Evolutionary conservation across 2,113 vertebrate genomes (phyloP).

Genomic region (Helogale parvula): DNA sequence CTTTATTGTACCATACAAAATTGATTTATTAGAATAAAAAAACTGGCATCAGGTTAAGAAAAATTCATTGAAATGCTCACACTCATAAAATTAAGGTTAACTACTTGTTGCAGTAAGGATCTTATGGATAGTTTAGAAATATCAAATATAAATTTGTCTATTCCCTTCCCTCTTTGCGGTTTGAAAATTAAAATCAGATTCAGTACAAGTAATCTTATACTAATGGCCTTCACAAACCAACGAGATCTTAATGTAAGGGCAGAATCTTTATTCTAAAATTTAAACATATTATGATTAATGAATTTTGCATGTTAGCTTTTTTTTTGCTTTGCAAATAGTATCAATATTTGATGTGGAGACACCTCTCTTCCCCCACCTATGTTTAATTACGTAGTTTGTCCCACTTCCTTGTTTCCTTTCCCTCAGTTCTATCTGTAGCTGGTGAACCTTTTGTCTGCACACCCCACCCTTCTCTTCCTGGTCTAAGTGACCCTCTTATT

Average conservation of each 20-base stretch:
- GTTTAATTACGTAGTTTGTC: accelerated
- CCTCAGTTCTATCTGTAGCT: background rate
- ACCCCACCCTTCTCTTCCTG: background rate
- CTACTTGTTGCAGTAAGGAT: background rate
- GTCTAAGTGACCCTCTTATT: background rate
- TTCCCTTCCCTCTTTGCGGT: background rate
- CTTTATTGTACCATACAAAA: background rate
- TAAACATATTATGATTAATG: background rate
- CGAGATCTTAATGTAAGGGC: background rate
- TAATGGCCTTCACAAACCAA: background rate
- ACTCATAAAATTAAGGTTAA: background rate
- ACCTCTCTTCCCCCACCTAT: too few species aligned
- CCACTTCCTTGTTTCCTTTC: accelerated
- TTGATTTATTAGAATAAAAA: constrained; percentile 17
- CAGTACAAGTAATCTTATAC: background rate
- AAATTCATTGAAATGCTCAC: background rate
- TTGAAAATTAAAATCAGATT: constrained; percentile 52
- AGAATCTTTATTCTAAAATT: background rate
- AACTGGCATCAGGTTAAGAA: background rate
- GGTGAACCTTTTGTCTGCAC: background rate
- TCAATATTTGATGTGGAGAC: background rate
- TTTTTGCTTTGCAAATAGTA: too few species aligned
- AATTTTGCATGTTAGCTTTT: background rate
- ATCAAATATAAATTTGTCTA: background rate
- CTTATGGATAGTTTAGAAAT: background rate